Base-by-base conservation (phyloP, 2,888 invertebrate genomes). In the Plagodis dolabraria region DNA sequence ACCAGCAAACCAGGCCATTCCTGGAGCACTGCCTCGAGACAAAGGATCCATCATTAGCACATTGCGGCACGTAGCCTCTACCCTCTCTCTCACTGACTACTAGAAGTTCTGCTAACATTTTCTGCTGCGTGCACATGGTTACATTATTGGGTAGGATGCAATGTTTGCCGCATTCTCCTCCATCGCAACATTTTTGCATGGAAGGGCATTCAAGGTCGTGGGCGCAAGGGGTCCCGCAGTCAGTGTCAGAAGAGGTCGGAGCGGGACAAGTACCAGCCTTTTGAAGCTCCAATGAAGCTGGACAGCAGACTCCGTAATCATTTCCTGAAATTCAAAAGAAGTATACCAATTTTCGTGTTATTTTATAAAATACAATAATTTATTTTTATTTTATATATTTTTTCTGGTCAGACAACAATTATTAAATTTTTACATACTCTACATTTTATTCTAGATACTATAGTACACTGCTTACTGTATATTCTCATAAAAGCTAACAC, bases 291-390 rank as follows among this genome's bases (percentile, higher is more conserved):
- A 96, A 77, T 0, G 95, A 96, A 5, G 96, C 96, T 47, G 97
- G 97, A 75, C 97, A 97, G 79, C 97, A 97, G 10, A 97, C 97
- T 0, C 97, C 97, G 76, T 97, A 97, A 77, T 97, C 97, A 76
- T 97, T 96, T 67, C 96, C 96, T 92, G 82, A 6, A 57, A 56
- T 8, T 6, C 42, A 42, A 9, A 40, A 42, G 10, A 2, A 22
- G 4, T 22, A 22, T 22, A 22, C 22, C 4, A 22, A 22, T 22
- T 22, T 22, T 22, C 4, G 22, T 22, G 22, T 22, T n/a, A n/a
- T n/a, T n/a, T n/a, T n/a, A n/a, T n/a, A n/a, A n/a, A n/a, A n/a
- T n/a, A n/a, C n/a, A n/a, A n/a, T n/a, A n/a, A n/a, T n/a, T n/a
- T n/a, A n/a, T n/a, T n/a, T n/a, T n/a, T n/a, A n/a, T n/a, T n/a